Percentiles rank a stretch among this genome's conserved stretches.
Conservation (phyloP, 2,113 vertebrate species). For the Cyanoderma ruficeps region DNA sequence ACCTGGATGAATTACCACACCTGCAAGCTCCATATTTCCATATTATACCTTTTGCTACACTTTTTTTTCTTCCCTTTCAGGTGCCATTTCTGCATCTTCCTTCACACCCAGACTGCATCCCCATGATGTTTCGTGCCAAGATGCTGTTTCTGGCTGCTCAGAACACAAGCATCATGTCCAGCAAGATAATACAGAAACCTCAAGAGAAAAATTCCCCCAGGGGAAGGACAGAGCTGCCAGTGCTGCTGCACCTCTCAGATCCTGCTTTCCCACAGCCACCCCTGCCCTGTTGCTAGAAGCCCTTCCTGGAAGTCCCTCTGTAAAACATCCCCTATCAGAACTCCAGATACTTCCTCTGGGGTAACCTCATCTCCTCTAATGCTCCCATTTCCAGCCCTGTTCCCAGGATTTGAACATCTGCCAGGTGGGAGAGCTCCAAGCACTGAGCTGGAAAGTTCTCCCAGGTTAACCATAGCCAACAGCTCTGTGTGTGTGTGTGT, state of each 20-base stretch:
- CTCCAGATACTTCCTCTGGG: neutral
- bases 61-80: neutral
- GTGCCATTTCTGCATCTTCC: neutral
- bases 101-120: neutral
- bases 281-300: neutral
- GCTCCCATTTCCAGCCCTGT: neutral
- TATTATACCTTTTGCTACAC: neutral
- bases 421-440: neutral
- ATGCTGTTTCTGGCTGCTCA: neutral
- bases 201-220: neutral
- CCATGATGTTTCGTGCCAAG: neutral
- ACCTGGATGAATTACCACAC: neutral
- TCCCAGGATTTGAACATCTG: neutral
- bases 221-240: neutral
- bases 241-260: no score
- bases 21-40: neutral
- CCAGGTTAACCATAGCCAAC: neutral
- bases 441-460: neutral
- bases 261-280: neutral
- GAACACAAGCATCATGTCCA: neutral
- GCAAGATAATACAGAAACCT: neutral
- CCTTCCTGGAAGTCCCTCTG: neutral
- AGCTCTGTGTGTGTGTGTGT: neutral
- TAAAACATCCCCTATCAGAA: neutral
- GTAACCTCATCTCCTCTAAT: neutral